Evolutionary conservation across 2,113 vertebrate genomes (phyloP).

Genomic region (Sitta europaea): DNA sequence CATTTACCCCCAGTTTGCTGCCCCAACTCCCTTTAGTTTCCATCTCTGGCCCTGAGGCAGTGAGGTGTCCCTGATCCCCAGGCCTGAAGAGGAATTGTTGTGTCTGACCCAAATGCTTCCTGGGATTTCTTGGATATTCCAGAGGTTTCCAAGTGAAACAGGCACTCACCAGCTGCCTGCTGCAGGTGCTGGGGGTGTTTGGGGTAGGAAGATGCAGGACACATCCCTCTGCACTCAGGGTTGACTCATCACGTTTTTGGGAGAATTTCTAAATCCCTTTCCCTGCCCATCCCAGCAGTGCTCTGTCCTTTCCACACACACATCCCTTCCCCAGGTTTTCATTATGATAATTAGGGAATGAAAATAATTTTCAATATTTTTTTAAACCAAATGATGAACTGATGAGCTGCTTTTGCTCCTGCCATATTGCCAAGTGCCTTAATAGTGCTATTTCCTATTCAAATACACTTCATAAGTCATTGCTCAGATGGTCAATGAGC

Average conservation of each 20-base stretch:
- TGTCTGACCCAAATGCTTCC: too few relatives aligned
- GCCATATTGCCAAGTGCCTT: constrained; percentile 52
- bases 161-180: not conserved
- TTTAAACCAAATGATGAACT: not conserved
- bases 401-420: not conserved
- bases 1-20: too few relatives aligned
- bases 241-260: accelerated
- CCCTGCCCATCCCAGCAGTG: not conserved
- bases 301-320: accelerated
- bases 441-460: not conserved
- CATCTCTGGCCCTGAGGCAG: too few relatives aligned
- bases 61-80: too few relatives aligned
- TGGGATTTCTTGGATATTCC: not conserved
- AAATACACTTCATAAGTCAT: not conserved
- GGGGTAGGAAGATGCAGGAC: not conserved
- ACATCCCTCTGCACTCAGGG: accelerated
- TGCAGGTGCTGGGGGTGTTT: not conserved
- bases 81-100: too few relatives aligned
- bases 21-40: too few relatives aligned
- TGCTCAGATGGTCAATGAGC: constrained; percentile 57
- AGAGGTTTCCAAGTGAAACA: not conserved
- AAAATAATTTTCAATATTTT: constrained; percentile 10
- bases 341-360: not conserved
- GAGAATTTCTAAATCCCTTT: not conserved
- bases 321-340: not conserved